Base-by-base conservation (phyloP, 2,888 invertebrate genomes). In the Aromia moschata region DNA sequence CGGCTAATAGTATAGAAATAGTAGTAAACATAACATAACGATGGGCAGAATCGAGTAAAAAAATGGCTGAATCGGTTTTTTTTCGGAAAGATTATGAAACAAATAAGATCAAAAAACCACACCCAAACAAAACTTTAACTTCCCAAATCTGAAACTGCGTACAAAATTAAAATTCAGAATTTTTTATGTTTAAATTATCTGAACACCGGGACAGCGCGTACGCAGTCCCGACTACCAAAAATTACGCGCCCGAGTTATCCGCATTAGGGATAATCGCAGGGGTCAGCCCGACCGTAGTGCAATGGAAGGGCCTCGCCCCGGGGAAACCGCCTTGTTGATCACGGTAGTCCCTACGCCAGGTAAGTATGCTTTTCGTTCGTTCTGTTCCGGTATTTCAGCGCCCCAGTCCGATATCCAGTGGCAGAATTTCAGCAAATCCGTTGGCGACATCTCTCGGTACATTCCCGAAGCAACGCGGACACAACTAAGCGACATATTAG, bases 211-310 rank as follows among this genome's bases (percentile, higher is more conserved):
- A 83, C 83, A 84, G 84, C 84, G 84, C 84, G 84, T 78, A 85
- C 85, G 85, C 85, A 85, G 85, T 85, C 85, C 85, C 85, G 84
- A 84, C 85, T 85, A 85, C 81, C 85, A 86, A 86, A 85, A 86
- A 85, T 85, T 84, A 77, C 84, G 85, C 87, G 85, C 84, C 86
- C 87, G 87, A 88, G 86, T 85, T 86, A 85, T 84, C 85, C 87
- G 83, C 87, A 86, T 87, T 87, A 86, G 87, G 86, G 85, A 83
- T 84, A 87, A 86, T 88, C 88, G 88, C 89, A 87, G 84, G 85
- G 84, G 87, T 89, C 89, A 89, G 85, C 88, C 85, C 84, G 81
- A 83, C 65, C 71, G 64, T 31, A 82, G 89, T 89, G 89, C 89
- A 89, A 89, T 87, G 87, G 83, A 79, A 81, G 79, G 83, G 86